These are phyloP conservation scores for Acanthopleura granulata DNA, from an alignment of 2,888 invertebrate species.

Conservation along the genomic window DNA sequence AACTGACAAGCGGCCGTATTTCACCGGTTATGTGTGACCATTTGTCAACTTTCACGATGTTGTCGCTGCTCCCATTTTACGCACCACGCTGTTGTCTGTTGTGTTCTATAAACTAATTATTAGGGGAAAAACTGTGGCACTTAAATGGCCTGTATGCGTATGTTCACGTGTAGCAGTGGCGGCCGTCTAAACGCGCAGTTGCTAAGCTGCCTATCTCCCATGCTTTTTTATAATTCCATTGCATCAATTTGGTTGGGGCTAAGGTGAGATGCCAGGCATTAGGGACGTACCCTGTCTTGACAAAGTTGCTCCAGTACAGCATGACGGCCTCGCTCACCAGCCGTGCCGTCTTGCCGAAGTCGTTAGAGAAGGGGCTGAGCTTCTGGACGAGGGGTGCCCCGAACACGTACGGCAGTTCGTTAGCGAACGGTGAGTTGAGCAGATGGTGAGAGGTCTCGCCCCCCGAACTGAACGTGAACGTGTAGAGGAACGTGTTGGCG, in stretches of 20 bases:
- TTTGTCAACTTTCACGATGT: too few species aligned
- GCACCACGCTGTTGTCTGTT: too few species aligned
- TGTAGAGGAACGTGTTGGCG: constrained; percentile 69
- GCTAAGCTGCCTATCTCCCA: background rate
- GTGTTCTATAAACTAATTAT: too few species aligned
- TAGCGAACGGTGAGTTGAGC: constrained; percentile 34
- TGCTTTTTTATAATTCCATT: background rate
- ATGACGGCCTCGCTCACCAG: constrained; percentile 63
- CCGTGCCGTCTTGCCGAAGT: constrained; percentile 52
- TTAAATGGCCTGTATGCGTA: too few species aligned
- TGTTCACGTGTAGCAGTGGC: too few species aligned
- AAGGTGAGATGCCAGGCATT: background rate
- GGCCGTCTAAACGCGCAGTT: background rate
- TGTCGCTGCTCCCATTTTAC: too few species aligned
- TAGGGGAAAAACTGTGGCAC: too few species aligned
- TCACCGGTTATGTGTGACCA: too few species aligned
- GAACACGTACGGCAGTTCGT: constrained; percentile 65
- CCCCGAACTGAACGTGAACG: constrained; percentile 83
- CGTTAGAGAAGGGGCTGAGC: constrained; percentile 59
- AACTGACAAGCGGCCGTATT: too few species aligned
- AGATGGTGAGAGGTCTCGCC: constrained; percentile 83
- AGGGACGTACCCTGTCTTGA: constrained; percentile 63
- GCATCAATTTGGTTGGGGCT: too few species aligned
- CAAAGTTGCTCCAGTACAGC: constrained; percentile 68
- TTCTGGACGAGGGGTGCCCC: constrained; percentile 65